These are phyloP conservation scores for Oryctes rhinoceros DNA, from an alignment of 1,140 invertebrate genomes.

Conservation along the genomic window DNA sequence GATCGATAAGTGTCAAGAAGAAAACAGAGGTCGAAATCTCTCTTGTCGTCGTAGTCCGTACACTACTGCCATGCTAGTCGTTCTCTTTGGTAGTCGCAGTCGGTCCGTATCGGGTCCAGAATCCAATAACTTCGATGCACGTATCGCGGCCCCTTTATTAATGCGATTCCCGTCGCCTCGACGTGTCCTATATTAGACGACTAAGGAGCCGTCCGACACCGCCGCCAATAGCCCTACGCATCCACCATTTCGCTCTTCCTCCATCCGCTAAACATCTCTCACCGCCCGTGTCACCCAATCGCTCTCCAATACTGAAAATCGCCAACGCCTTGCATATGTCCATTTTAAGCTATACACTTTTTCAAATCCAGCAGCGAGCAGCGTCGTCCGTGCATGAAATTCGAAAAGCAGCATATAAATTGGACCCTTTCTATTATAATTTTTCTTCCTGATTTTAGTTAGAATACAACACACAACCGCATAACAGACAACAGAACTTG, in stretches of 20 bases:
- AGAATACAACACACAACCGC: no score
- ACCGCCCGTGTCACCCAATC: not conserved
- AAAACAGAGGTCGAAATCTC: constrained; percentile 34
- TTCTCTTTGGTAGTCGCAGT: constrained; percentile 20
- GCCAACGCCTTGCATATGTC: not conserved
- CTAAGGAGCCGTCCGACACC: not conserved
- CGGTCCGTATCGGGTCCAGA: constrained; percentile 24
- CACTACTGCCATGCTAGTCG: not conserved
- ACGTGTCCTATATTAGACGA: constrained; percentile 26
- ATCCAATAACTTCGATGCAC: constrained; percentile 32
- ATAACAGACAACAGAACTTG: no score
- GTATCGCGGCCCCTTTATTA: constrained; percentile 29
- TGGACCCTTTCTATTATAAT: not conserved
- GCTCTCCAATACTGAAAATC: not conserved
- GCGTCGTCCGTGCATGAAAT: not conserved
- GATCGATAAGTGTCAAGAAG: constrained; percentile 33
- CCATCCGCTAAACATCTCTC: not conserved
- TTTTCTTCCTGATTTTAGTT: no score
- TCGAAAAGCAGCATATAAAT: not conserved
- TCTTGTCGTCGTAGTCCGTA: constrained; percentile 13
- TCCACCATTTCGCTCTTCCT: not conserved
- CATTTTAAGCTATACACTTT: not conserved
- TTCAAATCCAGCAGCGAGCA: not conserved
- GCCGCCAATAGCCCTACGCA: not conserved
- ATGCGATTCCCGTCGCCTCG: constrained; percentile 29